Base-by-base conservation (phyloP, 2,113 vertebrate genomes). In the Upupa epops region DNA sequence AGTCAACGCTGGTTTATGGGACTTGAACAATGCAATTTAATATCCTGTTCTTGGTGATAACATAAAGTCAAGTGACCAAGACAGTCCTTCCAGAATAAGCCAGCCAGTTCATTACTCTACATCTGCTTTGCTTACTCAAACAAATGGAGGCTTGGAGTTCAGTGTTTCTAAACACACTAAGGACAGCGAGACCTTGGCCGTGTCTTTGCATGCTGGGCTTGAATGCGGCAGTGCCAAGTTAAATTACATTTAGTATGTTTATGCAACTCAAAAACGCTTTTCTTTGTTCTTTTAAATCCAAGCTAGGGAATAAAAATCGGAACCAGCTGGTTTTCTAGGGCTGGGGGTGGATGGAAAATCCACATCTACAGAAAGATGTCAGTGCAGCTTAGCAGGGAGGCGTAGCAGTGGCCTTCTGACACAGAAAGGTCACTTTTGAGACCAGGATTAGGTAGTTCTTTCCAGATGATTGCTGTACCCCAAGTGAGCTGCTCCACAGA, bases 221-320 rank as follows among this genome's bases (percentile, higher is more conserved):
- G 46, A 90, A 69, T 55, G 32, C 59, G 86, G 7, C 68, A 73
- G 83, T 86, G 95, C 95, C 92, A 96, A 94, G 93, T 93, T 87
- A 92, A 94, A 94, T 90, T 87, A 88, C 70, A 73, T 95, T 93
- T 84, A 90, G 83, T 89, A 82, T 93, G 83, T 96, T 96, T 90
- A 87, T 84, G 63, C 86, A 94, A 70, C 86, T 68, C 46, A 83
- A 75, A 89, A 89, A 73, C 59, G 48, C 34, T 24, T 92, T 93
- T 85, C 93, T 94, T 94, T 96, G 92, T 94, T 94, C 93, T 89
- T 95, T 90, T 79, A 92, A 92, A 88, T 86, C 86, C 71, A 80
- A 92, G 74, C 52, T 89, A 92, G 86, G 92, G 71, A 92, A 88
- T 72, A 95, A 92, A 95, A 96, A 94, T 96, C 22, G 4, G 88